Percentiles rank a stretch among this genome's conserved stretches.
These are phyloP conservation scores for Papilio polytes DNA, from an alignment of 1,140 invertebrate species.

Conservation along the genomic window DNA sequence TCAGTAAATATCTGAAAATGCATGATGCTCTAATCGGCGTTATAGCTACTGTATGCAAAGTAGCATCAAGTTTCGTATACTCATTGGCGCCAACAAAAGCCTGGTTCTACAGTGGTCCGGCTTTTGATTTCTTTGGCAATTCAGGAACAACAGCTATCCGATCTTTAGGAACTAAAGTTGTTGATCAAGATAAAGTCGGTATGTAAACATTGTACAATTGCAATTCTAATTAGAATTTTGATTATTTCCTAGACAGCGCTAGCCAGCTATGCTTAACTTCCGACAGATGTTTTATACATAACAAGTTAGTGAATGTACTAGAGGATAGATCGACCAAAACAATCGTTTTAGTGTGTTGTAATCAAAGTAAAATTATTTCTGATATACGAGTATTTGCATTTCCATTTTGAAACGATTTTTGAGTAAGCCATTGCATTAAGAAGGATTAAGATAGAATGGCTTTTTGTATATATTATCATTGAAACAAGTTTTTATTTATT, in stretches of 20 bases:
- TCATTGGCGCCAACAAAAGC: conserved; percentile 67
- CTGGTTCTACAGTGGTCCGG: conserved; percentile 76
- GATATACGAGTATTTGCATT: no score
- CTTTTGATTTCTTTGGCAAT: conserved; percentile 84
- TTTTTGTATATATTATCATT: not conserved
- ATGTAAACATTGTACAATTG: conserved; percentile 41
- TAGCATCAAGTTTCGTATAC: conserved; percentile 68
- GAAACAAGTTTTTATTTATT: not conserved
- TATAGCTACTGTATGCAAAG: conserved; percentile 73
- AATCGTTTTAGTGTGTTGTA: no score
- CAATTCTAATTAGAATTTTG: not conserved
- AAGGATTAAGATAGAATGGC: not conserved
- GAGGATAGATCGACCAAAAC: no score
- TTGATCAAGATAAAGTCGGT: conserved; percentile 82
- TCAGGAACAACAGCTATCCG: conserved; percentile 82
- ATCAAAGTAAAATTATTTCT: no score
- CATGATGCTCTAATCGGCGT: conserved; percentile 75
- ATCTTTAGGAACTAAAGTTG: conserved; percentile 85
- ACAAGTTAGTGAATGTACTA: not conserved
- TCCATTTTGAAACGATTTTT: no score
- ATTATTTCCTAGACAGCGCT: not conserved
- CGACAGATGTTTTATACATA: not conserved
- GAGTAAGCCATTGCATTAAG: no score
- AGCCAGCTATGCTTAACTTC: not conserved
- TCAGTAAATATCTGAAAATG: conserved; percentile 75